Conservation (phyloP, 2,113 vertebrate species). For the Pongo abelii region DNA sequence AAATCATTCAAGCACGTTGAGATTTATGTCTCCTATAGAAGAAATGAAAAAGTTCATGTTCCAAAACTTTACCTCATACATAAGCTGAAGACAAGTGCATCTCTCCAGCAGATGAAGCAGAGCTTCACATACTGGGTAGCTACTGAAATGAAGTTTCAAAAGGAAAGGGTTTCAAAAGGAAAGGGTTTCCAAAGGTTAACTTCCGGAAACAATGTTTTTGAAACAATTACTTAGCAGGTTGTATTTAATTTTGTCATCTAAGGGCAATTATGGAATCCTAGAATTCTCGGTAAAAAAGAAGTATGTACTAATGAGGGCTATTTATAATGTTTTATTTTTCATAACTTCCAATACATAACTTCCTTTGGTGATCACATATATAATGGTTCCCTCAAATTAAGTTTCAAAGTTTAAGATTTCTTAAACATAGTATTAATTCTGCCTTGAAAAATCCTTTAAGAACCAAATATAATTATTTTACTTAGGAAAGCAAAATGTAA, state of each 20-base stretch:
- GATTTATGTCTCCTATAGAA: constrained; percentile 13
- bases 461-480: neutral
- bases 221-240: neutral
- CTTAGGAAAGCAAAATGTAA: neutral
- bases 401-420: neutral
- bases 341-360: neutral
- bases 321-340: constrained; percentile 7
- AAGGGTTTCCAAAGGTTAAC: neutral
- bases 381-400: neutral
- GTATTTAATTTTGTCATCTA: neutral
- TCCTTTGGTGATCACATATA: neutral
- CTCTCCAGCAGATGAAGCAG: neutral
- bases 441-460: neutral
- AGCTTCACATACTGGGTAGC: neutral
- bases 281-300: neutral
- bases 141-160: neutral
- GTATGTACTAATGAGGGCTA: neutral
- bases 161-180: neutral
- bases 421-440: neutral
- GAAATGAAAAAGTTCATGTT: constrained; percentile 16
- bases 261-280: neutral
- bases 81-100: neutral
- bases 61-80: neutral
- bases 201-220: neutral
- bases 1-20: constrained; percentile 25